phyloP scores from a whole-genome alignment of 2,888 invertebrate genomes.

The Macrosiphum euphorbiae region DNA sequence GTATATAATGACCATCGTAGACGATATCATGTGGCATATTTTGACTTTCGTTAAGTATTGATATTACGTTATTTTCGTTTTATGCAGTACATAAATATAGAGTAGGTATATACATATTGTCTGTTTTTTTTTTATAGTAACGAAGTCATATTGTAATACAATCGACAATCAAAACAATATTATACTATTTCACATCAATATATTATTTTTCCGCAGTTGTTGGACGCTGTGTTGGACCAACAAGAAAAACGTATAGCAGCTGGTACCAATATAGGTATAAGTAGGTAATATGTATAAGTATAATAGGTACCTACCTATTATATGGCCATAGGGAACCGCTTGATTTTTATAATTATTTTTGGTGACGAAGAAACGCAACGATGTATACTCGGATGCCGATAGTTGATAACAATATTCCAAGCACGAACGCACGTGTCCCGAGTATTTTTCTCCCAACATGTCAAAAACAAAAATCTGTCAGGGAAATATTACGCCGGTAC shows the following conservation, averaged over 20 bases:
- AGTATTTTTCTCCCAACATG: conserved; percentile 48
- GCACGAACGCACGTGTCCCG: conserved; percentile 42
- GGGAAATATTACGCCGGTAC: conserved; percentile 55
- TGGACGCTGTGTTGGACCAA: neutral
- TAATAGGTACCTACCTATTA: neutral
- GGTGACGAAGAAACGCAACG: neutral
- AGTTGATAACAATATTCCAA: conserved; percentile 32
- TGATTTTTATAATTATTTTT: conserved; percentile 27
- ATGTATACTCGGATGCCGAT: neutral
- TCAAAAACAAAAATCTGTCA: conserved; percentile 56
- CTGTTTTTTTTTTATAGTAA: neutral
- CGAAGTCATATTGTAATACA: neutral
- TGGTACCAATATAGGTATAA: neutral
- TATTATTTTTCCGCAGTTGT: no score
- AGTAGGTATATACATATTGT: neutral
- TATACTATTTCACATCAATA: no score
- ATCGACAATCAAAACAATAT: neutral
- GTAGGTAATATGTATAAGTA: neutral
- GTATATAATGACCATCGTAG: neutral
- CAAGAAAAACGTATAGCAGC: neutral
- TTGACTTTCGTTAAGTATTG: neutral
- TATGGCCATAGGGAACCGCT: neutral
- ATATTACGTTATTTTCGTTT: neutral
- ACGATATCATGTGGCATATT: neutral
- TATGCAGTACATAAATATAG: neutral